Base-by-base conservation (phyloP, 1,140 invertebrate genomes). In the Drosophila bocki region DNA sequence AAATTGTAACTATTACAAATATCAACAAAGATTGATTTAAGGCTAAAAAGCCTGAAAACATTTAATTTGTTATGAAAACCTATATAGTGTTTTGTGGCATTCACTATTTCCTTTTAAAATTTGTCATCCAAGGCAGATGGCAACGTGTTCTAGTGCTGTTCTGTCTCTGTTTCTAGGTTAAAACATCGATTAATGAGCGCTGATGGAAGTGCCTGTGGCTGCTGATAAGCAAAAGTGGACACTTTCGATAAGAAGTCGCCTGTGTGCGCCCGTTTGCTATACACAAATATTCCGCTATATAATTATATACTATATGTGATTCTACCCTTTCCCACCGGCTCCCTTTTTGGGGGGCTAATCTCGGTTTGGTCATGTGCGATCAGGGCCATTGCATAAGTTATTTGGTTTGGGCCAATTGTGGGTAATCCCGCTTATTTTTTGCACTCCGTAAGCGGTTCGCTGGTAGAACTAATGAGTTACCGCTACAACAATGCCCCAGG, bases 381-480 rank as follows among this genome's bases (percentile, higher is more conserved):
- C 47, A 35, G 65, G 44, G 44, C 29, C 53, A 56, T 78, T 79
- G 48, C 67, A 70, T 71, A 71, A 71, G 59, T 26, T 15, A 39
- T 42, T 76, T 39, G 32, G 47, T 37, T 50, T 59, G 19, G 35
- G 51, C 41, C 65, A 67, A 69, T 50, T 72, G 65, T 22, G 17
- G n/a, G 26, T 17, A 37, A 48, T 71, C 17, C 53, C 69, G 42
- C 3, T 35, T 69, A 47, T 62, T 44, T 44, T 68, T 61, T 75
- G 45, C 54, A 68, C 62, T 54, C 2, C 19, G 33, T 61, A 69
- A 70, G 63, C 70, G 78, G 78, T 80, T 80, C 22, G 70, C 62
- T 80, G 78, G 39, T 61, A 74, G 76, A 72, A 74, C 77, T 80
- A 80, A 80, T 80, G 70, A 67, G 35, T 42, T 58, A 33, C 32